Conservation (phyloP, 2,888 invertebrate genomes). For the Nomada goodeniana region DNA sequence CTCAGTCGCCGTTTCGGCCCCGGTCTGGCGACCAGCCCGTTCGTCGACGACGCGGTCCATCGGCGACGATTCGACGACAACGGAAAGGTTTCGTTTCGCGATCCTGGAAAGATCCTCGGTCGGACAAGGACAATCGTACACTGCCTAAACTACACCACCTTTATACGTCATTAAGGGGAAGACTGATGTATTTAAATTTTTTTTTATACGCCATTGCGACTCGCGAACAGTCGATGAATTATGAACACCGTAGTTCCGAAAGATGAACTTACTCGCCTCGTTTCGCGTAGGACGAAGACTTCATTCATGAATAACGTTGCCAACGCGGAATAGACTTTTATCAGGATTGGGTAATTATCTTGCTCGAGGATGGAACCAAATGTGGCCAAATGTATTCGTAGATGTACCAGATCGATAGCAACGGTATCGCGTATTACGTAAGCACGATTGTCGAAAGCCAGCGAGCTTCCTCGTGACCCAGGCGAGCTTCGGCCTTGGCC, state of each 20-base stretch:
- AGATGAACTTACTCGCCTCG: too few relatives aligned
- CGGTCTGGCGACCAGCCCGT: background rate
- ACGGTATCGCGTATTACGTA: constrained; percentile 65
- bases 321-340: constrained; percentile 9
- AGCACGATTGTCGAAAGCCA: constrained; percentile 68
- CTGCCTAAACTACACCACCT: background rate
- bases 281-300: too few relatives aligned
- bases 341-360: constrained; percentile 22
- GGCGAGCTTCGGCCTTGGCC: constrained; percentile 75
- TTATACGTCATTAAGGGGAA: background rate
- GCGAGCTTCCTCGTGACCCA: constrained; percentile 71
- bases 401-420: constrained; percentile 63
- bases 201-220: too few relatives aligned
- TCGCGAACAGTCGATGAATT: too few relatives aligned
- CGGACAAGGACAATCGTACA: constrained; percentile 8
- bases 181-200: too few relatives aligned
- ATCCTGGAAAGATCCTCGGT: constrained; percentile 27
- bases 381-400: constrained; percentile 36
- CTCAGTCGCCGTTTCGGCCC: constrained; percentile 41
- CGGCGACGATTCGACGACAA: background rate
- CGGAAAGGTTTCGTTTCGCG: constrained; percentile 34
- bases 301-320: background rate
- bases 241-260: too few relatives aligned
- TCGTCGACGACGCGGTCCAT: constrained; percentile 9
- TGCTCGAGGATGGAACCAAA: constrained; percentile 38